Evolutionary conservation across 2,113 vertebrate species (phyloP).

Genomic region (Okapia johnstoni): DNA sequence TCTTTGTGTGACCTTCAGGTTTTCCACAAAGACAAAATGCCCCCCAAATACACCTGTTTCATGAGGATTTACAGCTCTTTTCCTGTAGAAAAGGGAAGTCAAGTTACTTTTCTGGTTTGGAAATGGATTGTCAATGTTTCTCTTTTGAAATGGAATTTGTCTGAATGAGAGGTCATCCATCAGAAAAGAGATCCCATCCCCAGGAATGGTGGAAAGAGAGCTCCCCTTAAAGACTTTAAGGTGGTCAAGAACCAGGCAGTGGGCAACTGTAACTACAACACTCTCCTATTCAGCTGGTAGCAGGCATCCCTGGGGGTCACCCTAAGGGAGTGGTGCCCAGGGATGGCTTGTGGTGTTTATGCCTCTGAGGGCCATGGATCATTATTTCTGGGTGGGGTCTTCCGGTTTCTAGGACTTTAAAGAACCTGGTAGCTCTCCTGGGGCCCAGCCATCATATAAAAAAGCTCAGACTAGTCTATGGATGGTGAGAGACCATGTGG

Average conservation of each 20-base stretch:
- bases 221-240: neutral
- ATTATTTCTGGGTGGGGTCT: neutral
- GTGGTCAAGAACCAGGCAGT: rapidly evolving
- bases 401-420: neutral
- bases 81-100: neutral
- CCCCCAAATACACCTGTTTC: neutral
- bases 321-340: neutral
- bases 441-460: too few relatives aligned
- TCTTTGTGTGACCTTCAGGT: neutral
- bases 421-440: neutral
- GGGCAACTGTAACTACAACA: neutral
- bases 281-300: neutral
- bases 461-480: neutral
- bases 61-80: neutral
- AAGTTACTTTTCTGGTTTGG: neutral
- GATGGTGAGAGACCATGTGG: neutral
- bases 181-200: neutral
- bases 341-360: neutral
- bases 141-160: neutral
- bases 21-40: neutral
- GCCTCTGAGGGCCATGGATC: neutral
- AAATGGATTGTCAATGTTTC: neutral
- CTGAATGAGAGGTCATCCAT: neutral
- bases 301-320: neutral
- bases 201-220: neutral